Conservation (phyloP, 2,113 vertebrate species). For the Pandion haliaetus region DNA sequence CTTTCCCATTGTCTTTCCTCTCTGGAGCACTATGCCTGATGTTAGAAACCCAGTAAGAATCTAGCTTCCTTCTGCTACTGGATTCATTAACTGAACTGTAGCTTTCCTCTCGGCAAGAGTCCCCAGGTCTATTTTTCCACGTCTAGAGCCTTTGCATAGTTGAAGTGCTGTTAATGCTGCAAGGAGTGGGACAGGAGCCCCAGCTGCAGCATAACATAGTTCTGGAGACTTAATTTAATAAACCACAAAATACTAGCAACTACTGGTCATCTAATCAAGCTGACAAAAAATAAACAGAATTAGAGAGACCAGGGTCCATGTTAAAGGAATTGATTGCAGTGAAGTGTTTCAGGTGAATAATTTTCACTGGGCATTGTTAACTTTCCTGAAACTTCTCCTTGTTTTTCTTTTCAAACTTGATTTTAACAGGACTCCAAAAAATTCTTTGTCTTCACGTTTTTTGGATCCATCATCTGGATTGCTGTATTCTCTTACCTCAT, state of each 20-base stretch:
- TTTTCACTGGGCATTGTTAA: neutral
- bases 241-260: neutral
- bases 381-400: neutral
- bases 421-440: slow-evolving; percentile 83
- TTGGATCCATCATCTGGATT: slow-evolving; percentile 95
- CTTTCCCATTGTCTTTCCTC: slow-evolving; percentile 90
- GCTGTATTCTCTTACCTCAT: slow-evolving; percentile 93
- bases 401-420: neutral
- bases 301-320: neutral
- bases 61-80: neutral
- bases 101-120: neutral
- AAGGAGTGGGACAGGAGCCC: neutral
- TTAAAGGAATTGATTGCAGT: neutral
- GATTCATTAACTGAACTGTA: neutral
- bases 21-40: slow-evolving; percentile 93
- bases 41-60: slow-evolving; percentile 86
- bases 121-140: neutral
- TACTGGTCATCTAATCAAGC: neutral
- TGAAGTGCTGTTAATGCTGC: neutral
- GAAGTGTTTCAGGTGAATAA: neutral
- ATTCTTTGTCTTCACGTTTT: slow-evolving; percentile 87
- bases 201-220: neutral
- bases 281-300: neutral
- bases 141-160: neutral
- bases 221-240: neutral